A percentile compares a stretch with the other conserved stretches of the same genome.
These are phyloP conservation scores for Dasypolia templi DNA, from an alignment of 2,888 invertebrate genomes.

Conservation along the genomic window DNA sequence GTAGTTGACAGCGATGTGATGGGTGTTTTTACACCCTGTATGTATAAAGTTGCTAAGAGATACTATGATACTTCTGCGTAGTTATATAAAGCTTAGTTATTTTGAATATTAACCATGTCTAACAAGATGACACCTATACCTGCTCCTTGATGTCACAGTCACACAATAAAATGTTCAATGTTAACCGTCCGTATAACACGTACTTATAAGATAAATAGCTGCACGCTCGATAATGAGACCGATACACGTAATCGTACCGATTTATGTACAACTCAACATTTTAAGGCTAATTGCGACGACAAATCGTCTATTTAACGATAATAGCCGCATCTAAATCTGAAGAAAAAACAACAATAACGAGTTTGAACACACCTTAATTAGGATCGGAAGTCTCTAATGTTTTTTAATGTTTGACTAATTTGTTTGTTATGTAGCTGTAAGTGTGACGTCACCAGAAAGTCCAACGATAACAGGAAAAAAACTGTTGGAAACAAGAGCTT, in stretches of 20 bases:
- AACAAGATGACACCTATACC: neutral
- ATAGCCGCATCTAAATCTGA: constrained; percentile 82
- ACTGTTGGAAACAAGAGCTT: constrained; percentile 59
- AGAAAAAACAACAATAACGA: constrained; percentile 75
- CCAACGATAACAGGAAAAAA: constrained; percentile 62
- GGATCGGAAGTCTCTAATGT: constrained; percentile 84
- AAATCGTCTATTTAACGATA: constrained; percentile 83
- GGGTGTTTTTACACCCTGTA: no score
- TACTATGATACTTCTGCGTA: neutral
- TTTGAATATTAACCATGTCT: neutral
- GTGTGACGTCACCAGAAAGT: constrained; percentile 65
- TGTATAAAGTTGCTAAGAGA: neutral
- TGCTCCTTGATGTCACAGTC: constrained; percentile 4
- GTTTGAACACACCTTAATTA: constrained; percentile 82
- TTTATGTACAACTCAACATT: constrained; percentile 79
- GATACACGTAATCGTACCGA: constrained; percentile 76
- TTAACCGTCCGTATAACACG: constrained; percentile 31
- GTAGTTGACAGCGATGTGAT: no score
- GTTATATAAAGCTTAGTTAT: neutral
- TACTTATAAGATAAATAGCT: constrained; percentile 58
- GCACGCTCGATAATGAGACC: constrained; percentile 66
- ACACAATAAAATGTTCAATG: constrained; percentile 42
- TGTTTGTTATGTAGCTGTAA: constrained; percentile 75
- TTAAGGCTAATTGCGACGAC: constrained; percentile 84
- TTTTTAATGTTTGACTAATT: constrained; percentile 86